These are phyloP conservation scores for Drosophila monieri DNA, from an alignment of 2,888 invertebrate genomes.

Conservation along the genomic window DNA sequence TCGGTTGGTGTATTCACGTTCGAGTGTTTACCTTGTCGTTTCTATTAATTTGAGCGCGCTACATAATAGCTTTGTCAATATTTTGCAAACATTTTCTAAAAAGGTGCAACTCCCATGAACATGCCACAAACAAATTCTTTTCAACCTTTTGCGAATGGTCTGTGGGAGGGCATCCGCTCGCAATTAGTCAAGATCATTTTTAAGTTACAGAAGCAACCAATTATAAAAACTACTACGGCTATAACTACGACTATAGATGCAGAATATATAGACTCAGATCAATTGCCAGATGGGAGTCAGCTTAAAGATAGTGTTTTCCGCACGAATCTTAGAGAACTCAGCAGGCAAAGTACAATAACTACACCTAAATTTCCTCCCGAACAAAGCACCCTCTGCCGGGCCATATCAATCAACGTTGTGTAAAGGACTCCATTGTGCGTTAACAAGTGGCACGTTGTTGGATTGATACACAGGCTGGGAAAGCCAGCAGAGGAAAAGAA, in stretches of 20 bases:
- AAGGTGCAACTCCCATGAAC: slow-evolving; percentile 40
- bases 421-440: slow-evolving; percentile 64
- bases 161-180: background rate
- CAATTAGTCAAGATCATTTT: background rate
- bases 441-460: slow-evolving; percentile 74
- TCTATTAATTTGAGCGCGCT: slow-evolving; percentile 72
- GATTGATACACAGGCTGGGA: slow-evolving; percentile 55
- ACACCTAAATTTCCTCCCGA: slow-evolving; percentile 3
- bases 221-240: too few relatives aligned
- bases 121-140: slow-evolving; percentile 31
- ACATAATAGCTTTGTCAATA: slow-evolving; percentile 75
- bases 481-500: slow-evolving; percentile 10
- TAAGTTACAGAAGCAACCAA: background rate
- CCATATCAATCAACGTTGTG: slow-evolving; percentile 68
- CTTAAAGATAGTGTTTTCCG: background rate
- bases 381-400: slow-evolving; percentile 2
- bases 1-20: slow-evolving; percentile 18
- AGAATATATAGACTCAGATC: background rate
- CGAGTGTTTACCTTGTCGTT: slow-evolving; percentile 64
- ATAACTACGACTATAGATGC: background rate
- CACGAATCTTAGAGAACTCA: background rate
- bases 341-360: slow-evolving; percentile 1
- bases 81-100: slow-evolving; percentile 66
- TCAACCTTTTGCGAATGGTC: slow-evolving; percentile 20
- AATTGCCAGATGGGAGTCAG: background rate